Evolutionary conservation across 35 echinoderm and acorn worm species (phyloP), one percentile per base, ranked within the genome.

Genomic region (Ophiothrix spiculata): DNA sequence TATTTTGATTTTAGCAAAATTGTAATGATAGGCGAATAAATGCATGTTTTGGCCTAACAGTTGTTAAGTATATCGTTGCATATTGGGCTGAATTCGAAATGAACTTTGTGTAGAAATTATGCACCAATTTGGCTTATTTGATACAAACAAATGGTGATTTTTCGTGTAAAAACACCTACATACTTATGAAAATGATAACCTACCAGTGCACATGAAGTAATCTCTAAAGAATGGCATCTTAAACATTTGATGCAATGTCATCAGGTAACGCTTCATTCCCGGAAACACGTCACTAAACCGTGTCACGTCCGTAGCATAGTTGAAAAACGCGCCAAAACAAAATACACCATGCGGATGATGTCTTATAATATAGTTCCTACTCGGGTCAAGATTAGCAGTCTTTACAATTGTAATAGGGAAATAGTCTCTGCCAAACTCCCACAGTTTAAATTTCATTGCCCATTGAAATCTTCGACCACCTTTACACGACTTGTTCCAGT

Each of bases 321-420:
- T 90, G 8, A 87, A 74, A 41, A 99, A 94, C 0, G 86, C 86
- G n/a, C 96, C 87, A 42, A 87, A 35, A 15, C 86, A 83, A 81
- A 94, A 90, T 40, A 99, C 86, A 1, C 96, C 96, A 75, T 99
- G 96, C 21, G 96, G 96, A 73, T 99, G 96, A 32, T 79, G 80
- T 21, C 96, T 89, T 36, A 91, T 31, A 33, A 99, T 36, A 79
- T 94, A 99, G 77, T 86, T 90, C 34, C 83, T 31, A 33, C 77
- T 81, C 0, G 96, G 96, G 31, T 99, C 96, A 16, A 99, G 34
- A 35, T 99, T 92, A 4, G 83, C 83, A 0, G 96, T 94, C 45
- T 99, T 99, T 3, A 86, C 77, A 23, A 99, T 77, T 45, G 81
- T 84, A 0, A 79, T 77, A 0, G 96, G 96, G 34, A 99, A 99